A percentile compares a stretch with the other conserved stretches of the same genome.
These are phyloP conservation scores for Silurus glanis DNA, from an alignment of 2,113 vertebrate genomes.

Conservation along the genomic window DNA sequence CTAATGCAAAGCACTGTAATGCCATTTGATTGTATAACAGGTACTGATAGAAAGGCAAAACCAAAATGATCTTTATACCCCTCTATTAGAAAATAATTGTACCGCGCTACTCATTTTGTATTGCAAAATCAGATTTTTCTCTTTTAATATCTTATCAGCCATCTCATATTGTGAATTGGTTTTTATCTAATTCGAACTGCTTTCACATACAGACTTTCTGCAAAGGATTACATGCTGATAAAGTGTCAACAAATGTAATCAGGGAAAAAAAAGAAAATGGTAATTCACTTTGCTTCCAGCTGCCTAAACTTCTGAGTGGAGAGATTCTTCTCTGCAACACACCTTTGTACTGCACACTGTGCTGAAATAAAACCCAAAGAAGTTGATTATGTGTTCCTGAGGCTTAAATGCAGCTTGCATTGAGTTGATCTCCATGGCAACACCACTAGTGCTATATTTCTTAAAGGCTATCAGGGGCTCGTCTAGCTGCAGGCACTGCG, in stretches of 20 bases:
- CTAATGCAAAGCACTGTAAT: not conserved
- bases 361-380: constrained; percentile 44
- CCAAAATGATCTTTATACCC: not conserved
- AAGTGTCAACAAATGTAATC: constrained; percentile 16
- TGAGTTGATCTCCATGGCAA: constrained; percentile 66
- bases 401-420: constrained; percentile 51
- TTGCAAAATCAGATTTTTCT: not conserved
- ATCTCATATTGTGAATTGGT: not conserved
- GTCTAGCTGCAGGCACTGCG: constrained; percentile 68
- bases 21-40: not conserved
- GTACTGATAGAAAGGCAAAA: not conserved
- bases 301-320: constrained; percentile 13
- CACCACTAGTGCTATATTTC: constrained; percentile 64
- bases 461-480: constrained; percentile 69
- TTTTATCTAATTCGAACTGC: not conserved
- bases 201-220: not conserved
- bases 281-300: not conserved
- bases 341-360: constrained; percentile 25
- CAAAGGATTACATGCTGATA: constrained; percentile 9
- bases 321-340: constrained; percentile 10
- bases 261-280: not conserved
- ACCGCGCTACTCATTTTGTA: no score
- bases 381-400: constrained; percentile 58
- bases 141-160: not conserved
- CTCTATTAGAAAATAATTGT: not conserved